Evolutionary conservation across 2,797 vertebrate genomes (phyloP), one percentile per base, ranked within the genome.

Genomic region (Squalus acanthias): DNA sequence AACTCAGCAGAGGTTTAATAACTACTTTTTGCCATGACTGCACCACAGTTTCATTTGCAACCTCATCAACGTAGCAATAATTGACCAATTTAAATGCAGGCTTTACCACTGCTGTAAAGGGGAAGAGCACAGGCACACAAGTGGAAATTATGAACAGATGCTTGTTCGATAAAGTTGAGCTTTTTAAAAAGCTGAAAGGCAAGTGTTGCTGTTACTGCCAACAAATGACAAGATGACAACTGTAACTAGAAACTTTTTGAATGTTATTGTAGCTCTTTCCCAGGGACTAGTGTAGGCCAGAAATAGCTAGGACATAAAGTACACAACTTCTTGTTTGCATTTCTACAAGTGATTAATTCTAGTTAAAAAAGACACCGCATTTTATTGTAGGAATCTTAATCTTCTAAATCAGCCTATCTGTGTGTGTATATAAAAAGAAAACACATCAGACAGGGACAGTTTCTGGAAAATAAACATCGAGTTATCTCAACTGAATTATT

Each of bases 351-450:
- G 33, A 92, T 92, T 92, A 1, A 92, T 63, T 20, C 24, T n/a
- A 17, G 26, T 17, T 20, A 50, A 46, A 20, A 85, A 39, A 20
- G 17, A 85, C 1, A 74, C 29, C 29, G 26, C 29, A 5, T 1
- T 22, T 0, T 85, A 85, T 85, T 46, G 5, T 85, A 10, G 79
- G 39, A 50, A 22, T 22, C 17, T 50, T 50, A 85, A 85, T 85
- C 17, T 85, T 85, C 39, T 50, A 46, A 22, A 46, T 22, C 13
- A 85, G 39, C 39, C 79, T 6, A 74, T 22, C 20, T 1, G 96
- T 96, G 53, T 12, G 65, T 76, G 89, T 79, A 12, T 72, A 24
- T 60, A 69, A 96, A 96, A 76, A 33, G 96, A 97, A 96, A 97
- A 96, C 94, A 96, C 91, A 46, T 88, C 60, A 92, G 0, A 0